Evolutionary conservation across 2,888 invertebrate species (phyloP), one percentile per base, ranked within the genome.

Genomic region (Drosophila flavopinicola): DNA sequence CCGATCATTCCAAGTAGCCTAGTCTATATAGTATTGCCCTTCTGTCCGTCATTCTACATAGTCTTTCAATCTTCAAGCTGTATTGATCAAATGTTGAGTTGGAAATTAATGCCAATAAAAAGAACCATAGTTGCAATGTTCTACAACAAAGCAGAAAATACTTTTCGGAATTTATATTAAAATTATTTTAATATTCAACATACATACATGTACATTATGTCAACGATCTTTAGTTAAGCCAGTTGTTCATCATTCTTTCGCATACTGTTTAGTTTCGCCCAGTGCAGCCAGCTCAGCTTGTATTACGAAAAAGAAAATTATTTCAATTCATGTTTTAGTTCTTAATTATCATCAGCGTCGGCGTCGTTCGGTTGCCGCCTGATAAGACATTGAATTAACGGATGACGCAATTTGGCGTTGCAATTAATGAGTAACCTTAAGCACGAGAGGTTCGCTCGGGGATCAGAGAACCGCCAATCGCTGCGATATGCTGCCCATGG

Each of bases 401-500:
- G 42, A 85, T 80, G 80, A 80, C 80, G 80, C 80, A 80, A 85
- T 80, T 80, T 32, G 65, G 37, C 56, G 59, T 37, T 82, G 75
- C 75, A 79, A 84, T 79, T 84, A 80, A 77, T 60, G 80, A 74
- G 61, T 65, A 75, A 83, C 71, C 67, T 65, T 33, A 65, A 75
- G 79, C 83, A 78, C 83, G 83, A 83, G 83, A 75, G 75, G 64
- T 60, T 58, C 54, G 52, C 32, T 44, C 29, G 35, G 53, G 65
- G 75, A 71, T 78, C 75, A 70, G n/a, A 44, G 70, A 63, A 60
- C 57, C 70, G 49, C 30, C 58, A 32, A 20, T 17, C 29, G 23
- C 10, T 24, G 45, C 37, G 52, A 67, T 63, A 68, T 74, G 70
- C 60, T 38, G 35, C 17, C 66, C 32, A 32, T 30, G 13, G 27